Evolutionary conservation across 2,797 vertebrate genomes (phyloP).

Genomic region (Amblyopsis hoosieri): DNA sequence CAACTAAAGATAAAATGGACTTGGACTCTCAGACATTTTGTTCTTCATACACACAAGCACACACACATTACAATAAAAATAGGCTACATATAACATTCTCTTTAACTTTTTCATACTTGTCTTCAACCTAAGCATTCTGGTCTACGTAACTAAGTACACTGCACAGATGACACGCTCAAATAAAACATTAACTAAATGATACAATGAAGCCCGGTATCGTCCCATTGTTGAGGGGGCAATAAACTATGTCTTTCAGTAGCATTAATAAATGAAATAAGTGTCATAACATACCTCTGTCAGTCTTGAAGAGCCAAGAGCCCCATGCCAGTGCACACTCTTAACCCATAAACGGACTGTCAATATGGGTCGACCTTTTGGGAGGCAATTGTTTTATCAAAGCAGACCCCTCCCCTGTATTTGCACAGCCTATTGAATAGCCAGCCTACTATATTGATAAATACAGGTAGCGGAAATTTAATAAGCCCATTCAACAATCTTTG

Average conservation of each 20-base stretch:
- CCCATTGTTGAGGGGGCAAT: background rate
- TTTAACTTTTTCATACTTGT: too few relatives aligned
- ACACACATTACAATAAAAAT: too few relatives aligned
- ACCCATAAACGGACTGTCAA: background rate
- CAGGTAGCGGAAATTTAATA: conserved; percentile 73
- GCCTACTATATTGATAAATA: background rate
- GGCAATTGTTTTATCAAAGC: conserved; percentile 33
- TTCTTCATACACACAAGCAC: too few relatives aligned
- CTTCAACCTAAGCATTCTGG: too few relatives aligned
- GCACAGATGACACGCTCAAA: too few relatives aligned
- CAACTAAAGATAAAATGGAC: too few relatives aligned
- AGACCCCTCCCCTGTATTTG: conserved; percentile 17
- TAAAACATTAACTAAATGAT: too few relatives aligned
- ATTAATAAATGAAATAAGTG: too few relatives aligned
- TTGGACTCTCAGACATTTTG: too few relatives aligned
- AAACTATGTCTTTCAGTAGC: background rate
- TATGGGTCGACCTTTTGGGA: conserved; percentile 16
- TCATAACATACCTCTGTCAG: conserved; percentile 50
- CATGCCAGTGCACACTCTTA: conserved; percentile 26
- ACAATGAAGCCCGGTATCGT: too few relatives aligned
- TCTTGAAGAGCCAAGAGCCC: conserved; percentile 9
- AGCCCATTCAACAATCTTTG: conserved; percentile 46
- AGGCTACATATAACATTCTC: too few relatives aligned
- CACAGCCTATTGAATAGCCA: background rate
- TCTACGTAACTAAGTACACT: too few relatives aligned